Conservation (phyloP, 2,888 invertebrate species). For the Caenorhabditis parvicauda region DNA sequence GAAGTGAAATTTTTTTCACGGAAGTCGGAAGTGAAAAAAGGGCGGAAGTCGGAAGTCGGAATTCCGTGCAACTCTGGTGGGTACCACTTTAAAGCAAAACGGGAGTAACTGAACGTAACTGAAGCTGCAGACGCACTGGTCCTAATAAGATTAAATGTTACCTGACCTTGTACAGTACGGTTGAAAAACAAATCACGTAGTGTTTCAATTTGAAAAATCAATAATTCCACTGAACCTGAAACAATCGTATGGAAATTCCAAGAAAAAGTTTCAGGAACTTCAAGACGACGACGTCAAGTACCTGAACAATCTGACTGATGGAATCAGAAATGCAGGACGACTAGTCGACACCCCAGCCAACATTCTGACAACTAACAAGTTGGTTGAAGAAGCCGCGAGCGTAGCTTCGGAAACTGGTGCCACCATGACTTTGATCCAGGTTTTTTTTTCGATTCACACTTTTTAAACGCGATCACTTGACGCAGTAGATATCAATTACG, state of each 20-base stretch:
- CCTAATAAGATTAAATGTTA: too few species aligned
- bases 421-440: conserved; percentile 29
- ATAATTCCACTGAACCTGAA: not conserved
- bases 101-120: too few species aligned
- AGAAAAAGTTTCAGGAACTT: conserved; percentile 23
- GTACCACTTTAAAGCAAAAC: too few species aligned
- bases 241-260: not conserved
- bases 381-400: conserved; percentile 71
- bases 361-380: conserved; percentile 76
- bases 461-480: not conserved
- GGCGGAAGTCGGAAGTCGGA: too few species aligned
- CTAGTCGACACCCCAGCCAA: conserved; percentile 84
- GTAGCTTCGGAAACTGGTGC: conserved; percentile 29
- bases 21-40: too few species aligned
- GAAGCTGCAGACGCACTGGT: too few species aligned
- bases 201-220: not conserved
- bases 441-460: not conserved
- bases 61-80: too few species aligned
- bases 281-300: conserved; percentile 60
- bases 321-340: conserved; percentile 75
- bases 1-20: too few species aligned
- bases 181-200: not conserved
- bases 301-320: conserved; percentile 60
- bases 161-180: not conserved
- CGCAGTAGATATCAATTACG: not conserved